Percentiles rank a stretch among this genome's conserved stretches.
These are phyloP conservation scores for Caenorhabditis plicata DNA, from an alignment of 2,888 invertebrate species.

Conservation along the genomic window DNA sequence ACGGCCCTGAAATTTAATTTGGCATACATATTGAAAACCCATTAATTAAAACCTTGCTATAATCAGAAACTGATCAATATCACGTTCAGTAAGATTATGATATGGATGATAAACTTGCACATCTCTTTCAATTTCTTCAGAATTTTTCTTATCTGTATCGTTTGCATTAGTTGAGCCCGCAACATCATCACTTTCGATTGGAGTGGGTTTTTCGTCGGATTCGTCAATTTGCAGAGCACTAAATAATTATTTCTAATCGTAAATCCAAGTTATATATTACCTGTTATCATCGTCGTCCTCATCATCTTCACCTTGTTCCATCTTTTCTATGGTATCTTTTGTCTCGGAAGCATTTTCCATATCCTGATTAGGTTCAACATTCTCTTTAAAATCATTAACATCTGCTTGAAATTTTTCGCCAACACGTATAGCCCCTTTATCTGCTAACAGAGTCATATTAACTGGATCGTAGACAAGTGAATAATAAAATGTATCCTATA, in stretches of 20 bases:
- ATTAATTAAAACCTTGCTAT: constrained; percentile 70
- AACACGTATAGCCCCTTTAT: constrained; percentile 85
- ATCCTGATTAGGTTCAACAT: constrained; percentile 18
- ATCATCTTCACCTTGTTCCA: constrained; percentile 12
- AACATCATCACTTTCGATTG: too few species aligned
- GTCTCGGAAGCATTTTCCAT: constrained; percentile 23
- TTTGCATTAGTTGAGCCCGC: background rate
- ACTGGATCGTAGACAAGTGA: constrained; percentile 98
- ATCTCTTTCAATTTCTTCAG: constrained; percentile 41
- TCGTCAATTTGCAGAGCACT: constrained; percentile 26
- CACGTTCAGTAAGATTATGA: constrained; percentile 86
- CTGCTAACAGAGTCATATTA: constrained; percentile 96
- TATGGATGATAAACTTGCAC: constrained; percentile 91
- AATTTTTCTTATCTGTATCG: background rate
- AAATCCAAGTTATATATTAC: background rate
- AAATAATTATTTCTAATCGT: background rate
- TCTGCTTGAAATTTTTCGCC: constrained; percentile 91
- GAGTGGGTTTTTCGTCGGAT: constrained; percentile 26
- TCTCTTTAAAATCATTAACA: constrained; percentile 17
- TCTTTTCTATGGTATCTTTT: too few species aligned
- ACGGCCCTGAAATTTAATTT: constrained; percentile 74
- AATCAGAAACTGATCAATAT: constrained; percentile 98
- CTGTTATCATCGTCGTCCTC: constrained; percentile 31
- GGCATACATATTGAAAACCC: background rate
- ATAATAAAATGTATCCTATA: constrained; percentile 99